Evolutionary conservation across 2,797 vertebrate genomes (phyloP).

Genomic region (Cebuella pygmaea): DNA sequence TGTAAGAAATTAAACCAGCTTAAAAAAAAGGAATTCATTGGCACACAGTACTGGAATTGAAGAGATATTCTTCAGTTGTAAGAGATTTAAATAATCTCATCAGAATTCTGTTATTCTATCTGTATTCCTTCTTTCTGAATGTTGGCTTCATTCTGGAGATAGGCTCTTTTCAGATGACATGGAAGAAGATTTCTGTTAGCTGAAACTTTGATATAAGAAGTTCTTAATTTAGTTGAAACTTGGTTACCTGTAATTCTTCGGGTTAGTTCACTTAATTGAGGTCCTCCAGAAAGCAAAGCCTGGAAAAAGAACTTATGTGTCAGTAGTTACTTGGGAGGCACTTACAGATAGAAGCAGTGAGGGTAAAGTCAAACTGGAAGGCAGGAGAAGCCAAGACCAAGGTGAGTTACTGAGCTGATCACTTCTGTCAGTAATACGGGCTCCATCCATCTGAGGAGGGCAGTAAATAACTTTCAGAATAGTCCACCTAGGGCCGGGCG

Average conservation of each 20-base stretch:
- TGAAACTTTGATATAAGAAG: background rate
- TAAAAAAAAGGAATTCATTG: background rate
- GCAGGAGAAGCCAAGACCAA: background rate
- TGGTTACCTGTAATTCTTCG: background rate
- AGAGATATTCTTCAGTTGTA: background rate
- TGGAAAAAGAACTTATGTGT: background rate
- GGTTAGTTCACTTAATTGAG: background rate
- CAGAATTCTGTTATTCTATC: background rate
- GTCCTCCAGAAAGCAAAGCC: background rate
- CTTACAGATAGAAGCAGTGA: background rate
- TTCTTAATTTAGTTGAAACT: background rate
- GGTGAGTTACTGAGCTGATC: background rate
- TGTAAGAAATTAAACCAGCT: background rate
- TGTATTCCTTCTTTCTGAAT: background rate
- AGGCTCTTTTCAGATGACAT: background rate
- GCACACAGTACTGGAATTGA: background rate
- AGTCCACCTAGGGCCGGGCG: background rate
- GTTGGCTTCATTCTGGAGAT: background rate
- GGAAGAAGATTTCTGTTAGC: background rate
- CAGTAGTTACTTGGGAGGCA: background rate
- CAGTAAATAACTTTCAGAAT: background rate
- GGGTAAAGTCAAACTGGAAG: background rate
- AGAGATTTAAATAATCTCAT: background rate
- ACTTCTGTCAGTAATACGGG: background rate
- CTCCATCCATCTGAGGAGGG: background rate